Conservation (phyloP, 2,797 vertebrate species). For the Siniperca undulata region DNA sequence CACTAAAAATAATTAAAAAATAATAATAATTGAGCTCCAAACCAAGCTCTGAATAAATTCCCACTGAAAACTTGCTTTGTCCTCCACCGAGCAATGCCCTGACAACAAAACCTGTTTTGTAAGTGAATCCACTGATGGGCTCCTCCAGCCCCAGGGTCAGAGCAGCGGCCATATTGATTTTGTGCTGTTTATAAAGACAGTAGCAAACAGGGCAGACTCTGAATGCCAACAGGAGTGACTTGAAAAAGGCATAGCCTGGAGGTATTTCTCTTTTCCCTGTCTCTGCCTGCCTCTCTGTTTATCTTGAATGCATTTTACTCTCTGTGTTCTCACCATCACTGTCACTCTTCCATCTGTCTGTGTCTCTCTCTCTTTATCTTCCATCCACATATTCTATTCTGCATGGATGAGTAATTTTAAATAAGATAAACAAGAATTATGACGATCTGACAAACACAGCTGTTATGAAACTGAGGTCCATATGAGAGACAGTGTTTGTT, state of each 20-base stretch:
- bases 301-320: slow-evolving; percentile 31
- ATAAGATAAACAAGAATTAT: slow-evolving; percentile 42
- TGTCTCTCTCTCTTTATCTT: slow-evolving; percentile 13
- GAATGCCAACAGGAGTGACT: slow-evolving; percentile 59
- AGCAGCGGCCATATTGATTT: slow-evolving; percentile 72
- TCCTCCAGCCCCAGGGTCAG: slow-evolving; percentile 60
- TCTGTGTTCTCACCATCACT: slow-evolving; percentile 16
- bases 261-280: slow-evolving; percentile 22
- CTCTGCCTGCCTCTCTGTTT: slow-evolving; percentile 38
- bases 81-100: slow-evolving; percentile 13
- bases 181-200: slow-evolving; percentile 71
- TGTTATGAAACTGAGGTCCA: slow-evolving; percentile 41
- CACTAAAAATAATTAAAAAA: too few relatives aligned
- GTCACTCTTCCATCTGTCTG: slow-evolving; percentile 14
- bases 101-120: slow-evolving; percentile 43
- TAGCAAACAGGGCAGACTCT: slow-evolving; percentile 58
- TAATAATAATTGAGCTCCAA: not conserved
- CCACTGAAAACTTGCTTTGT: slow-evolving; percentile 27
- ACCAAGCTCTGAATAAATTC: not conserved
- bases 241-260: slow-evolving; percentile 47
- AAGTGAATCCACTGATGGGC: slow-evolving; percentile 56
- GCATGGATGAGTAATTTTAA: slow-evolving; percentile 30
- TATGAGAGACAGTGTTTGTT: slow-evolving; percentile 35
- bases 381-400: slow-evolving; percentile 15
- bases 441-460: slow-evolving; percentile 38